A percentile compares a stretch with the other conserved stretches of the same genome.
Conservation (phyloP, 2,888 invertebrate genomes). For the Dicycla oo region DNA sequence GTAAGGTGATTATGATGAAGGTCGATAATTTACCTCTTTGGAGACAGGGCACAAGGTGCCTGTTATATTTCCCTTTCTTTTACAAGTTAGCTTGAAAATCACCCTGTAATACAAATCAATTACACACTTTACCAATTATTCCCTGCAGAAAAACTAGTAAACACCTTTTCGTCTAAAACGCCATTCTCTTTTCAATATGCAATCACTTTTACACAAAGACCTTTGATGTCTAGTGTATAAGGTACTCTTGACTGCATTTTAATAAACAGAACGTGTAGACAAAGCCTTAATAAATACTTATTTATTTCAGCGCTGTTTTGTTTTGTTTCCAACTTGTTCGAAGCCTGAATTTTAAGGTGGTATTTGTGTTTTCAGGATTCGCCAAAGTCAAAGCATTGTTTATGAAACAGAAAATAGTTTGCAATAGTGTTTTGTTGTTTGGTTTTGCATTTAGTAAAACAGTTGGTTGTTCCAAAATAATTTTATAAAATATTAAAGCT, state of each 20-base stretch:
- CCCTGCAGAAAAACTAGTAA: not conserved
- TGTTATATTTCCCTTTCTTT: not conserved
- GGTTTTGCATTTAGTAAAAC: slow-evolving; percentile 18
- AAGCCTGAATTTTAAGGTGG: slow-evolving; percentile 29
- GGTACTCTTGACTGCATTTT: slow-evolving; percentile 3
- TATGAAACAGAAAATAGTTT: slow-evolving; percentile 35
- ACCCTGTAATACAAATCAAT: not conserved
- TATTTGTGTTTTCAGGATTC: slow-evolving; percentile 38
- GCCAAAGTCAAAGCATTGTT: slow-evolving; percentile 51
- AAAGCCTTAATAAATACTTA: not conserved
- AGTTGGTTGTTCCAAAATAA: slow-evolving; percentile 1
- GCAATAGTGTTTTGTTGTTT: slow-evolving; percentile 13
- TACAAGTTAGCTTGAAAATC: not conserved
- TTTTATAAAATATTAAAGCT: not conserved
- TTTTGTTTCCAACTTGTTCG: slow-evolving; percentile 20
- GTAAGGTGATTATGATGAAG: not conserved
- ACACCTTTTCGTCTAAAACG: not conserved
- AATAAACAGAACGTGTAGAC: not conserved
- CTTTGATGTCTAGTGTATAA: not conserved
- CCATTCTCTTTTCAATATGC: not conserved
- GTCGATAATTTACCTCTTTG: not conserved
- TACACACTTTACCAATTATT: not conserved
- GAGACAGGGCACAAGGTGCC: not conserved
- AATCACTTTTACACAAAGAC: not conserved
- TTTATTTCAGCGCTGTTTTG: slow-evolving; percentile 2